Conservation (phyloP, 2,888 invertebrate species). For the Ernsta delagoae region DNA sequence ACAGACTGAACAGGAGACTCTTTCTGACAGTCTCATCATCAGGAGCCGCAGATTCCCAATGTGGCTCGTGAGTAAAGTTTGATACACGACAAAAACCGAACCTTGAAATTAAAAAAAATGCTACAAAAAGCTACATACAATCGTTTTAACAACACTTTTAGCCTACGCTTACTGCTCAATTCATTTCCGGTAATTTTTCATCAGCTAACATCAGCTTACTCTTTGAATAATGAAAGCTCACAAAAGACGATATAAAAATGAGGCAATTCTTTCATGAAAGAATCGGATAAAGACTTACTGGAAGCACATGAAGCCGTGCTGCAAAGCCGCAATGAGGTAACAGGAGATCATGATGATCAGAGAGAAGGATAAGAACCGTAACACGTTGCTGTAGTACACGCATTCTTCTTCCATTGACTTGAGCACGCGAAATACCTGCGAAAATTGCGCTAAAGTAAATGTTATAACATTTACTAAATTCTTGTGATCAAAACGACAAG, state of each 20-base stretch:
- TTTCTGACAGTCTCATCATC: constrained; percentile 51
- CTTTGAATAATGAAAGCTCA: too few species aligned
- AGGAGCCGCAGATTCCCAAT: constrained; percentile 55
- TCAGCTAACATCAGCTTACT: too few species aligned
- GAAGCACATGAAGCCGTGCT: constrained; percentile 70
- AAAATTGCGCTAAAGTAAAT: too few species aligned
- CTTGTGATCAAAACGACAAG: too few species aligned
- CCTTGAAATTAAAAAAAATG: constrained; percentile 46
- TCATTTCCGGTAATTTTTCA: too few species aligned
- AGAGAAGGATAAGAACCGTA: constrained; percentile 65
- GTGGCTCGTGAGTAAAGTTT: constrained; percentile 67
- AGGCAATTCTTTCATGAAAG: not conserved
- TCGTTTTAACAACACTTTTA: too few species aligned
- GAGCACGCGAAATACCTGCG: constrained; percentile 67
- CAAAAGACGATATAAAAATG: not conserved
- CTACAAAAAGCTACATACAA: too few species aligned
- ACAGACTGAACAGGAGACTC: constrained; percentile 59
- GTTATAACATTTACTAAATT: too few species aligned
- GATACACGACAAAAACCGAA: constrained; percentile 62
- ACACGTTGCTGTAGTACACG: constrained; percentile 60
- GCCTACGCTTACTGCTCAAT: too few species aligned
- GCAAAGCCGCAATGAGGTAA: constrained; percentile 65
- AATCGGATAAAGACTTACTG: constrained; percentile 46
- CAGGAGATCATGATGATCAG: constrained; percentile 63
- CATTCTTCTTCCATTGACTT: constrained; percentile 61